phyloP scores from a whole-genome alignment of 2,888 invertebrate species.

The Anticlea derivata region DNA sequence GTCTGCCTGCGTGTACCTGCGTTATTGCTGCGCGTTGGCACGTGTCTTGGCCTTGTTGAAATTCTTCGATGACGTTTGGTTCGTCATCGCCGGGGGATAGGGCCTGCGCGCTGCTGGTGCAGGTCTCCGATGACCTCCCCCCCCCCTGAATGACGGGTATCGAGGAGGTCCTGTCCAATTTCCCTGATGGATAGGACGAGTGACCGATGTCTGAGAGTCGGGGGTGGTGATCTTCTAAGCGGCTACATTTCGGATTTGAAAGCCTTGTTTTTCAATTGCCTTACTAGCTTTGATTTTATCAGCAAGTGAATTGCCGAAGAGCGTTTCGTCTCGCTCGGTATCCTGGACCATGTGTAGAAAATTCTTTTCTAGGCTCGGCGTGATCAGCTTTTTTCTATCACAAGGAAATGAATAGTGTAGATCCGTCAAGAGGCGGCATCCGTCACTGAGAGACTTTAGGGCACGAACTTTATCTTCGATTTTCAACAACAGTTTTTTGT shows the following conservation, averaged over 20 bases:
- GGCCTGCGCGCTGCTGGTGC: not conserved
- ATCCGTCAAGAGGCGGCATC: not conserved
- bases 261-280: slow-evolving; percentile 9
- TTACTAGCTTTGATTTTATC: slow-evolving; percentile 11
- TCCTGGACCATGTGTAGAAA: slow-evolving; percentile 4
- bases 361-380: slow-evolving; percentile 3
- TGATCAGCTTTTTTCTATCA: slow-evolving; percentile 5
- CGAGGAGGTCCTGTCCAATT: slow-evolving; percentile 12
- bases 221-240: not conserved
- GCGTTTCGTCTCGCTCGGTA: slow-evolving; percentile 7
- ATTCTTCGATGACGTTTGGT: not conserved
- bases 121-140: slow-evolving; percentile 11
- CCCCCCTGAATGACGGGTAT: slow-evolving; percentile 22
- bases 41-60: not conserved
- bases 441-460: not conserved
- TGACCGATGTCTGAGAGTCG: not conserved
- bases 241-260: slow-evolving; percentile 1
- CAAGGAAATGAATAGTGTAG: not conserved
- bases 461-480: not conserved
- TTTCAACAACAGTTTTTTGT: slow-evolving; percentile 5
- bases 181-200: slow-evolving; percentile 2
- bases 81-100: not conserved
- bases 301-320: no score
- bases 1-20: not conserved
- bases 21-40: not conserved